Base-by-base conservation (phyloP, 2,888 invertebrate genomes). In the Tridacna gigas region DNA sequence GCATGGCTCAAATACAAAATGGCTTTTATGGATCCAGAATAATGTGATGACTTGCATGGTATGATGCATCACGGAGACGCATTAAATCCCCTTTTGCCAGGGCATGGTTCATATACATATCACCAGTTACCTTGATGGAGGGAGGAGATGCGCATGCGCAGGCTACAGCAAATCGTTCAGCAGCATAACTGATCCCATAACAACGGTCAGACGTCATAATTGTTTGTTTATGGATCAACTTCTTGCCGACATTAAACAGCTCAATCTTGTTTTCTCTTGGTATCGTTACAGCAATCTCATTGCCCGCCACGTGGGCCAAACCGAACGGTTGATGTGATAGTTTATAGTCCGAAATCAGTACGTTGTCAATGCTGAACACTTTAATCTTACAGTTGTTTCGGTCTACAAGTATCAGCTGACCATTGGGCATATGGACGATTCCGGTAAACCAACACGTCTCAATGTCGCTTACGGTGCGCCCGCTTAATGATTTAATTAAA, bases 401-500 rank as follows among this genome's bases (percentile, higher is more conserved):
- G 65, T 90, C 90, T 37, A 87, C 85, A 18, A 88, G 81, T 3
- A 90, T 61, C 25, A 86, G 79, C n/a, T 71, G 47, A 1, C 83
- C 85, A 45, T 83, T 79, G 13, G 86, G 82, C 15, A 89, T 51
- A n/a, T 76, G 79, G 20, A 78, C 77, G n/a, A 89, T 82, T 12
- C 90, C 90, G 0, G 90, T 90, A 51, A 90, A 86, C 86, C 86
- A 87, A 73, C 89, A 88, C 12, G 73, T 56, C 25, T 87, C 81
- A n/a, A 66, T 78, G 60, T 90, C 90, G 22, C 88, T 79, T 11
- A 81, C 56, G 0, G 89, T 79, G 12, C 79, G 65, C 1, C 79
- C 87, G n/a, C 56, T 74, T 47, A 86, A 80, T 4, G 73, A 78
- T 26, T 37, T 69, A 13, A 74, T 47, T 26, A 66, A 56, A 18